Evolutionary conservation across 2,888 invertebrate genomes (phyloP).

Genomic region (Eupsilia transversa): DNA sequence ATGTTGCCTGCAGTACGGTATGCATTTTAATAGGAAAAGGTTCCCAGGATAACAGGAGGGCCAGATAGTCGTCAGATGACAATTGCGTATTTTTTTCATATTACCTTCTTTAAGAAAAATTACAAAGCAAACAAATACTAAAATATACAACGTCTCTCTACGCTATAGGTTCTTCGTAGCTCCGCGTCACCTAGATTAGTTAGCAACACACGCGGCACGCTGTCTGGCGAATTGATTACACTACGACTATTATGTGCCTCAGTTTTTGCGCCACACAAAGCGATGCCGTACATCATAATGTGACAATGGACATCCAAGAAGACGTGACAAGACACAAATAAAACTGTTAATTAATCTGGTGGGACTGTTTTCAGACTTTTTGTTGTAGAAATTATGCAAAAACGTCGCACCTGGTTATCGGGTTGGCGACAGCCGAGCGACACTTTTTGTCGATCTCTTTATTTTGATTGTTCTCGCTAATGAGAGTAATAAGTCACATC

Average conservation of each 20-base stretch:
- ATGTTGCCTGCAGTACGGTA: not conserved
- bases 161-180: constrained; percentile 71
- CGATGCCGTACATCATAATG: constrained; percentile 62
- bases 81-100: not conserved
- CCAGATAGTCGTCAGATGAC: not conserved
- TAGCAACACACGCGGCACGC: constrained; percentile 85
- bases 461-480: constrained; percentile 63
- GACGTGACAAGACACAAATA: constrained; percentile 63
- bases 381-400: constrained; percentile 55
- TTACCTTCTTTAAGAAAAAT: not conserved
- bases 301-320: constrained; percentile 52
- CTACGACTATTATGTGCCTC: constrained; percentile 72
- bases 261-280: constrained; percentile 78
- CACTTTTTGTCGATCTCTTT: constrained; percentile 57
- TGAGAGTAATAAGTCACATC: constrained; percentile 57
- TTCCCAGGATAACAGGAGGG: not conserved
- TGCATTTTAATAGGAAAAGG: not conserved
- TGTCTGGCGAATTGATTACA: constrained; percentile 80
- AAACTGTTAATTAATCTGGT: constrained; percentile 71
- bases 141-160: not conserved
- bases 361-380: constrained; percentile 65
- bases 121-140: not conserved
- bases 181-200: constrained; percentile 74
- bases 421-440: constrained; percentile 36
- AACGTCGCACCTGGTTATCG: constrained; percentile 64